Evolutionary conservation across 2,113 vertebrate genomes (phyloP).

Genomic region (Mesoclemmys tuberculata): DNA sequence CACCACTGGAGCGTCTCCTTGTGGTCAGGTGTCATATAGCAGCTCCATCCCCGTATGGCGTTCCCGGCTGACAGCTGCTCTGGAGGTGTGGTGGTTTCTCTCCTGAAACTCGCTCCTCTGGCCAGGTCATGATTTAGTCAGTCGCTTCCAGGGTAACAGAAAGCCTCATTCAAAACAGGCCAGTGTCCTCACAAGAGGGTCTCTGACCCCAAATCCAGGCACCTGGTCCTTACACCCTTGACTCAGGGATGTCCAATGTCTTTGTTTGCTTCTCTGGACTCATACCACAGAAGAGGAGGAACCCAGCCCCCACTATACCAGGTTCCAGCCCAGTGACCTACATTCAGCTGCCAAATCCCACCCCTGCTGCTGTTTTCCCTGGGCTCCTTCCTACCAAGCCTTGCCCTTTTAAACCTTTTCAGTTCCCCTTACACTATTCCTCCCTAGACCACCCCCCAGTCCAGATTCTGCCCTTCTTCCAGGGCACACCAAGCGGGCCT

Average conservation of each 20-base stretch:
- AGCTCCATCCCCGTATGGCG: not conserved
- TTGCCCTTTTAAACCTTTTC: too few relatives aligned
- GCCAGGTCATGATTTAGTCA: not conserved
- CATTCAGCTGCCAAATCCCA: not conserved
- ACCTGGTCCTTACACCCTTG: not conserved
- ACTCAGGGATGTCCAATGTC: not conserved
- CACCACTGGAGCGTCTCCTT: not conserved
- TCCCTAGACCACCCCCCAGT: not conserved
- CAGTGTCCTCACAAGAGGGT: not conserved
- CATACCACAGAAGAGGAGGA: not conserved
- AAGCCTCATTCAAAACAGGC: too few relatives aligned
- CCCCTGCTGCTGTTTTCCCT: not conserved
- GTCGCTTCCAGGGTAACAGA: not conserved
- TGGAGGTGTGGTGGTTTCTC: not conserved
- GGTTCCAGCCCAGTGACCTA: not conserved
- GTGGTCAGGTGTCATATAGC: not conserved
- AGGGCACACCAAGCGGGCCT: too few relatives aligned
- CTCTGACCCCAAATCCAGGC: not conserved
- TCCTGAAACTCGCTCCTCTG: not conserved
- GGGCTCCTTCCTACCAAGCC: too few relatives aligned
- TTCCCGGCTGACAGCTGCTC: too few relatives aligned
- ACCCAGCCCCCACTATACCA: not conserved
- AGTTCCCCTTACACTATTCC: not conserved
- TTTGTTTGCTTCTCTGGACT: not conserved
- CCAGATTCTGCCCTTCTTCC: not conserved